Conservation (phyloP, 2,113 vertebrate species). For the Sceloporus undulatus region DNA sequence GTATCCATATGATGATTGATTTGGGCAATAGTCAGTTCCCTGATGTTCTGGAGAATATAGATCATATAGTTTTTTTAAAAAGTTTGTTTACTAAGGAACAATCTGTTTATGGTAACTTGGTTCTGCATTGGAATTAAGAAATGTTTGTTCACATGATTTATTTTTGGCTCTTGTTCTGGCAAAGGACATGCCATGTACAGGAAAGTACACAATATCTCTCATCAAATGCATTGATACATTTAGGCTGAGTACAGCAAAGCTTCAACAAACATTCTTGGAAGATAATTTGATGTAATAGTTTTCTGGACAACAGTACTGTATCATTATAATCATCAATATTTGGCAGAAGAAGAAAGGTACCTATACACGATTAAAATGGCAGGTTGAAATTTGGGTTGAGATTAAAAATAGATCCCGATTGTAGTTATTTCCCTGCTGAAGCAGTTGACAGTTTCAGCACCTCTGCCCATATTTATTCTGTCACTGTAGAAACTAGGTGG, state of each 20-base stretch:
- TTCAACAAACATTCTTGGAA: neutral
- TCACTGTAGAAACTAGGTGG: neutral
- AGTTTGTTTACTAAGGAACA: neutral
- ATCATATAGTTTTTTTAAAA: conserved; percentile 1
- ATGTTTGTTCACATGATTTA: accelerated
- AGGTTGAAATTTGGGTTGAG: neutral
- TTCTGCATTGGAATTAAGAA: neutral
- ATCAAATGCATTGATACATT: neutral
- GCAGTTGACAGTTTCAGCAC: neutral
- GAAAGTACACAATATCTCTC: neutral
- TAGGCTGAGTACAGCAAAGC: accelerated
- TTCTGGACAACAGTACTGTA: neutral
- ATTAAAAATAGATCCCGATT: neutral
- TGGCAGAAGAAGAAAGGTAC: neutral
- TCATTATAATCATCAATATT: neutral
- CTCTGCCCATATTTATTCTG: neutral
- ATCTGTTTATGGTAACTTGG: neutral
- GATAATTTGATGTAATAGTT: neutral
- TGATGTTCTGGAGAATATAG: neutral
- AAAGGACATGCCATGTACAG: accelerated
- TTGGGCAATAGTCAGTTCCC: conserved; percentile 35
- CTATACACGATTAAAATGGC: neutral
- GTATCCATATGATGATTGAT: conserved; percentile 48
- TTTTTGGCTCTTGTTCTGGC: neutral
- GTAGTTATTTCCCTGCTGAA: neutral